Conservation (phyloP, 2,113 vertebrate genomes). For the Blennius ocellaris region DNA sequence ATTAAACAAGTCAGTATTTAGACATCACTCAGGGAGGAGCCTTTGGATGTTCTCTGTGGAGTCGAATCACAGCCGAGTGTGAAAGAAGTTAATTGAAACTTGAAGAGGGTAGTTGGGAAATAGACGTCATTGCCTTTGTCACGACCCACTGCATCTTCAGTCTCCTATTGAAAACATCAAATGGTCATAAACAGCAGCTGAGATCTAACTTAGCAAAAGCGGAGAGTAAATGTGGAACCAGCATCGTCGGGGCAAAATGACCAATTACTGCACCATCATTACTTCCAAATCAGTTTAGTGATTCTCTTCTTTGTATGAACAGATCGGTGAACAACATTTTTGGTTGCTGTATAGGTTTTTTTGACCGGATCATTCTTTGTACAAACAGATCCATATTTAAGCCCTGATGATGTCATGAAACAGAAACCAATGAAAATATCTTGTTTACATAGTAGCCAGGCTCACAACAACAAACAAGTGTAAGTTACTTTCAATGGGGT, state of each 20-base stretch:
- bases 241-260: slow-evolving; percentile 9
- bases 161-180: slow-evolving; percentile 29
- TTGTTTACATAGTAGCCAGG: too few relatives aligned
- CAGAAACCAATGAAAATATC: too few relatives aligned
- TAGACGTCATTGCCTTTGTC: slow-evolving; percentile 19
- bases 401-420: too few relatives aligned
- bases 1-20: slow-evolving; percentile 44
- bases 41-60: slow-evolving; percentile 50
- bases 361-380: too few relatives aligned
- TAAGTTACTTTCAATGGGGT: too few relatives aligned
- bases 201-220: slow-evolving; percentile 14
- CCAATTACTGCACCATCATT: not conserved
- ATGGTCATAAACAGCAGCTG: slow-evolving; percentile 34
- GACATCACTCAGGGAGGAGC: slow-evolving; percentile 38
- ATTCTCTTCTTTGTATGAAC: not conserved
- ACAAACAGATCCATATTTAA: too few relatives aligned
- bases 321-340: not conserved
- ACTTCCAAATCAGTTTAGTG: not conserved
- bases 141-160: slow-evolving; percentile 32
- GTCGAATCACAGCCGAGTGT: slow-evolving; percentile 47
- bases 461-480: too few relatives aligned
- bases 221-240: slow-evolving; percentile 26
- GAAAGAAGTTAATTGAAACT: slow-evolving; percentile 59
- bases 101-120: slow-evolving; percentile 48
- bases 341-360: too few relatives aligned